These are phyloP conservation scores for Lutjanus erythropterus DNA, from an alignment of 2,113 vertebrate genomes.

Conservation along the genomic window DNA sequence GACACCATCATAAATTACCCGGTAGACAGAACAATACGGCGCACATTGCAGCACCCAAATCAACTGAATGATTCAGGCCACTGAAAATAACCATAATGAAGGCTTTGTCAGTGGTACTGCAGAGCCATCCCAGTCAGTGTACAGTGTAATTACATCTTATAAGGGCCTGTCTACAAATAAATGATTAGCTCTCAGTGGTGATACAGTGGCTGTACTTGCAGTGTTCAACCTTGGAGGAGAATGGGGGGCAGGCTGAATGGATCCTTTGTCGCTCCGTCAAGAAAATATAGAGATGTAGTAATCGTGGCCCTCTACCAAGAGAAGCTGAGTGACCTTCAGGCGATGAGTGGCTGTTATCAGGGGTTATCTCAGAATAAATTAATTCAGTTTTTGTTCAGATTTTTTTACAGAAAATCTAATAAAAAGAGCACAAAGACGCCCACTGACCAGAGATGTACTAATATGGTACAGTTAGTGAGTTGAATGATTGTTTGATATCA, in stretches of 20 bases:
- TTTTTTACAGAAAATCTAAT: neutral
- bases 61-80: constrained; percentile 12
- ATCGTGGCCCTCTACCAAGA: neutral
- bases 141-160: constrained; percentile 52
- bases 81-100: constrained; percentile 16
- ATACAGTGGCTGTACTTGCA: constrained; percentile 14
- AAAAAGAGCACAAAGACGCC: neutral
- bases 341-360: neutral
- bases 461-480: neutral
- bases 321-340: constrained; percentile 5
- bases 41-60: neutral
- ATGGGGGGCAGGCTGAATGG: constrained; percentile 8
- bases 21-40: neutral
- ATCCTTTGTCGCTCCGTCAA: constrained; percentile 35
- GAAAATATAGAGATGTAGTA: constrained; percentile 2
- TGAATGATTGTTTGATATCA: neutral
- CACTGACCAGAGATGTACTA: no score
- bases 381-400: neutral
- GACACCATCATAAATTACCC: constrained; percentile 36
- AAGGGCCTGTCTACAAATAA: constrained; percentile 34
- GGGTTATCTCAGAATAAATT: neutral
- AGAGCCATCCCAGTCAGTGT: constrained; percentile 13
- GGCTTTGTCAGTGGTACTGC: constrained; percentile 29
- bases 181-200: constrained; percentile 26
- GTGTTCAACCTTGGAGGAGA: constrained; percentile 19